phyloP scores from a whole-genome alignment of 1,140 invertebrate species.

The Druon quercuslanigerum region DNA sequence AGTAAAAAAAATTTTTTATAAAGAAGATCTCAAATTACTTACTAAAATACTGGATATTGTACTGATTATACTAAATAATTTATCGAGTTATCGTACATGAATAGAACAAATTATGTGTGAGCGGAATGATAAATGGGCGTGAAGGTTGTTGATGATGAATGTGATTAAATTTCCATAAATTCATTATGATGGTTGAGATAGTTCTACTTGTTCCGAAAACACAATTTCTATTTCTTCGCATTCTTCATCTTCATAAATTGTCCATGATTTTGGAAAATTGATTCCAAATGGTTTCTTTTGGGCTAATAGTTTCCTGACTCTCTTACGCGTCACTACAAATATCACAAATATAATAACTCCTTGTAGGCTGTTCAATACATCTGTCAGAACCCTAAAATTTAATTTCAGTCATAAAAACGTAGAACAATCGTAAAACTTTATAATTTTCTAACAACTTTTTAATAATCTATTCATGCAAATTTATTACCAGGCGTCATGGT shows the following conservation, averaged over 20 bases:
- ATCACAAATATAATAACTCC: conserved; percentile 82
- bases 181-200: conserved; percentile 54
- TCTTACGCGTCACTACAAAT: conserved; percentile 77
- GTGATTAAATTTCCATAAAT: no score
- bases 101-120: neutral
- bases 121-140: neutral
- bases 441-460: no score
- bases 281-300: conserved; percentile 67
- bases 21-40: neutral
- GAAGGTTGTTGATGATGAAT: neutral
- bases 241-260: conserved; percentile 77
- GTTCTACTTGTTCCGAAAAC: conserved; percentile 59
- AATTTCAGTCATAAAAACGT: neutral
- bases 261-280: conserved; percentile 68
- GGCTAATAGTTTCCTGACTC: conserved; percentile 77
- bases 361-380: conserved; percentile 80
- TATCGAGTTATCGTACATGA: neutral
- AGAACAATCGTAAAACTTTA: neutral
- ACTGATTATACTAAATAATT: neutral
- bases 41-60: neutral
- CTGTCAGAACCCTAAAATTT: conserved; percentile 78
- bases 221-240: conserved; percentile 60
- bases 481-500: no score
- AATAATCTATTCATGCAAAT: no score
- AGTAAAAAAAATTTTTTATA: no score